phyloP scores from a whole-genome alignment of 2,888 invertebrate species.

The Agrochola macilenta region DNA sequence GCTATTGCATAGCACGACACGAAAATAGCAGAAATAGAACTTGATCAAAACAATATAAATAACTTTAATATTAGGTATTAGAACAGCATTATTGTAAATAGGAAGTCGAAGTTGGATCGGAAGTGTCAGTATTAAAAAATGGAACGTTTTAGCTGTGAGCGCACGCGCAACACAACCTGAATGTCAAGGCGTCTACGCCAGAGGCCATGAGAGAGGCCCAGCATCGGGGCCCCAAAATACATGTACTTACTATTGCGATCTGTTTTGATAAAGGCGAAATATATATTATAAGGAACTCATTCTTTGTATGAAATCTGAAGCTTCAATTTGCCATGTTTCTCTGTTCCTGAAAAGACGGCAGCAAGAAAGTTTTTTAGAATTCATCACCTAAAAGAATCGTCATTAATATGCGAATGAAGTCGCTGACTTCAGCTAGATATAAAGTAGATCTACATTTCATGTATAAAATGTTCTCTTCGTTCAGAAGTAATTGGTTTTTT shows the following conservation, averaged over 20 bases:
- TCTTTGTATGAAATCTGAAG: neutral
- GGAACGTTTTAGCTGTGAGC: constrained; percentile 82
- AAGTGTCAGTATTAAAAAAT: constrained; percentile 85
- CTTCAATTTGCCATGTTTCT: neutral
- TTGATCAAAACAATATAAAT: neutral
- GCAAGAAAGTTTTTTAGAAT: neutral
- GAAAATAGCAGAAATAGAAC: neutral
- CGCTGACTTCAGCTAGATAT: neutral
- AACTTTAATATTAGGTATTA: neutral
- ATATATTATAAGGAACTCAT: neutral
- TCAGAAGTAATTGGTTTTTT: neutral
- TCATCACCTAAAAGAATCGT: neutral
- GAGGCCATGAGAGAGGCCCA: constrained; percentile 78
- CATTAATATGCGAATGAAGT: neutral
- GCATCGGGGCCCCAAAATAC: constrained; percentile 60
- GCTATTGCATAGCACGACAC: neutral
- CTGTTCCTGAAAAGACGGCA: neutral
- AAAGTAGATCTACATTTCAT: neutral
- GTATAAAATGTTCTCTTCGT: neutral
- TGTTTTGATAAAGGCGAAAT: constrained; percentile 17
- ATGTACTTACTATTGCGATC: constrained; percentile 60
- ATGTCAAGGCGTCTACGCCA: constrained; percentile 84
- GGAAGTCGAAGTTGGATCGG: constrained; percentile 85
- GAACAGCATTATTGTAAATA: constrained; percentile 68
- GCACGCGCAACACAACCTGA: constrained; percentile 82